These are phyloP conservation scores for Pseudorectes ferrugineus DNA, from an alignment of 2,113 vertebrate species.

Conservation along the genomic window DNA sequence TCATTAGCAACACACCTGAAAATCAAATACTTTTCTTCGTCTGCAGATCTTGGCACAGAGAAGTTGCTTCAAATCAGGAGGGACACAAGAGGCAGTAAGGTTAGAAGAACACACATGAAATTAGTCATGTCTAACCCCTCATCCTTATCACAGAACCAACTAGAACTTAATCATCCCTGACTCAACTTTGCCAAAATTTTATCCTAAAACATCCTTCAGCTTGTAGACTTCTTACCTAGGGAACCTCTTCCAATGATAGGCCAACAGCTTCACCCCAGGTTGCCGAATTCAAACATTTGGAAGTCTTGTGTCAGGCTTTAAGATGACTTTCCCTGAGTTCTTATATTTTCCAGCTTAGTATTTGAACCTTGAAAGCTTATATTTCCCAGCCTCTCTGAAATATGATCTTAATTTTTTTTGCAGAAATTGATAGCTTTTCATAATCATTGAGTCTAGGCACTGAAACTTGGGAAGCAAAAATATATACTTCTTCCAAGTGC, in stretches of 20 bases:
- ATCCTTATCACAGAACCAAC: background rate
- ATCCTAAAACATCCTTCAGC: background rate
- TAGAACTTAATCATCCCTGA: background rate
- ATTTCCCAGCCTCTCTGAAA: background rate
- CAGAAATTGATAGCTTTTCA: background rate
- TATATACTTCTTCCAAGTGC: background rate
- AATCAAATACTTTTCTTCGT: background rate
- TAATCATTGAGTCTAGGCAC: background rate
- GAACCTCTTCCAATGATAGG: background rate
- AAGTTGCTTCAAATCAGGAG: background rate
- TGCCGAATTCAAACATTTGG: background rate
- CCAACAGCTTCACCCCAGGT: background rate
- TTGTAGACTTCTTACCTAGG: background rate
- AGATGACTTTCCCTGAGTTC: background rate
- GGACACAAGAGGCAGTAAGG: background rate
- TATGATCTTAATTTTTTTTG: background rate
- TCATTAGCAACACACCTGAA: background rate
- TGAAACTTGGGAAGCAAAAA: background rate
- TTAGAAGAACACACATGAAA: background rate
- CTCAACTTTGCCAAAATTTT: background rate
- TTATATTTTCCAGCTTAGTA: background rate
- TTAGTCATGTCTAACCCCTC: background rate
- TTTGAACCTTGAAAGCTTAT: background rate
- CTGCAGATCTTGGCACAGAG: background rate
- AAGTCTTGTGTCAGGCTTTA: background rate